Evolutionary conservation across 2,888 invertebrate species (phyloP), one percentile per base, ranked within the genome.

Genomic region (Argynnis bischoffii): DNA sequence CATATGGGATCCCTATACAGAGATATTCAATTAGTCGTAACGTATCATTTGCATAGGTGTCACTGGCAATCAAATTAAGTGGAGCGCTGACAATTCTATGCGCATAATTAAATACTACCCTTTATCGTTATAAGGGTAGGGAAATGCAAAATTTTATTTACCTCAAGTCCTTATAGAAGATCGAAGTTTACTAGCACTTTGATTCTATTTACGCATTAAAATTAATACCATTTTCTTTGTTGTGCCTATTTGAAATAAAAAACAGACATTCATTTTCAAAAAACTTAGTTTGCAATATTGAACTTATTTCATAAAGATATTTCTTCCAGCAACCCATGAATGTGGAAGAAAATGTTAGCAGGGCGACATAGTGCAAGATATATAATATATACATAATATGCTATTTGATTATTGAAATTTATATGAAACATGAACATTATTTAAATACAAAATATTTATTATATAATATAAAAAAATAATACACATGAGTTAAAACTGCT

Each of bases 1-100:
- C 84, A 84, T 85, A 72, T 78, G 80, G 79, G 73, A 72, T 78
- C 81, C 83, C 83, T 78, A 76, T 70, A 91, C 91, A 89, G 85
- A 87, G 87, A 88, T 89, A 91, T 90, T 91, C 91, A 90, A 91
- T 92, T 92, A 90, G 80, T 78, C 80, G 83, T 82, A 79, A 86
- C 87, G 84, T 81, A 86, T 87, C 82, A 92, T 92, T 91, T 91
- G 89, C 91, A 92, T 90, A 88, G 87, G 90, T 90, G 90, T 90
- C 88, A 83, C 77, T 82, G 82, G 83, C 88, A 86, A 90, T 90
- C 86, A 88, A 90, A 88, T 91, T 86, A 90, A 89, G 84, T 88
- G 86, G 82, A 80, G 82, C 82, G 80, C 79, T 82, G 81, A 83
- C 85, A 84, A 83, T 86, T 84, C 79, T 82, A 85, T 78, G 79